A percentile compares a stretch with the other conserved stretches of the same genome.
phyloP scores from a whole-genome alignment of 2,797 vertebrate species.

The Columba guinea region DNA sequence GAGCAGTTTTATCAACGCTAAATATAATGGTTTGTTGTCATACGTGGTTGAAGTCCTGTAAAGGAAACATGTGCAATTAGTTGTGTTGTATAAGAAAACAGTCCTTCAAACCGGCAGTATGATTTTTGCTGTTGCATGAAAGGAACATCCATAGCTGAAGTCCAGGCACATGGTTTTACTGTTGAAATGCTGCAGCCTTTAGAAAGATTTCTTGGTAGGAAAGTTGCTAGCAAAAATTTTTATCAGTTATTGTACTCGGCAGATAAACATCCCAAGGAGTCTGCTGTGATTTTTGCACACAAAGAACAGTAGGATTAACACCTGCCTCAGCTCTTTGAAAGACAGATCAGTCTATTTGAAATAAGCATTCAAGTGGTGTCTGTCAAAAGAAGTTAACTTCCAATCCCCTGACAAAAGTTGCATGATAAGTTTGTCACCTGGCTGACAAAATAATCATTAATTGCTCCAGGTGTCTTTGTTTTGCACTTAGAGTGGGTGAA shows the following conservation, averaged over 20 bases:
- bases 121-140: constrained; percentile 50
- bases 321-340: neutral
- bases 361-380: neutral
- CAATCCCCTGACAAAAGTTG: neutral
- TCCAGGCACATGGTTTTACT: constrained; percentile 47
- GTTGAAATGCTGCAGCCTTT: constrained; percentile 52
- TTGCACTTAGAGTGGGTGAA: neutral
- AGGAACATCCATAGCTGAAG: constrained; percentile 13
- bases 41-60: constrained; percentile 49
- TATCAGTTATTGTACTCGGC: neutral
- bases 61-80: constrained; percentile 38
- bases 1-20: constrained; percentile 66
- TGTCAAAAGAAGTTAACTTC: neutral
- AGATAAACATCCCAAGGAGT: neutral
- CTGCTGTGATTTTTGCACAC: neutral
- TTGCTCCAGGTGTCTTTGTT: constrained; percentile 1
- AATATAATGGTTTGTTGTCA: constrained; percentile 66
- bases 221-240: constrained; percentile 40
- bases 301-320: neutral
- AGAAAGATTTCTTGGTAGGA: constrained; percentile 52
- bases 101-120: constrained; percentile 17
- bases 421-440: neutral
- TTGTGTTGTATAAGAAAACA: constrained; percentile 61
- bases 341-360: neutral
- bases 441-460: constrained; percentile 18